Percentiles rank a stretch among this genome's conserved stretches.
These are phyloP conservation scores for Xiphophorus birchmanni DNA, from an alignment of 2,797 vertebrate genomes.

Conservation along the genomic window DNA sequence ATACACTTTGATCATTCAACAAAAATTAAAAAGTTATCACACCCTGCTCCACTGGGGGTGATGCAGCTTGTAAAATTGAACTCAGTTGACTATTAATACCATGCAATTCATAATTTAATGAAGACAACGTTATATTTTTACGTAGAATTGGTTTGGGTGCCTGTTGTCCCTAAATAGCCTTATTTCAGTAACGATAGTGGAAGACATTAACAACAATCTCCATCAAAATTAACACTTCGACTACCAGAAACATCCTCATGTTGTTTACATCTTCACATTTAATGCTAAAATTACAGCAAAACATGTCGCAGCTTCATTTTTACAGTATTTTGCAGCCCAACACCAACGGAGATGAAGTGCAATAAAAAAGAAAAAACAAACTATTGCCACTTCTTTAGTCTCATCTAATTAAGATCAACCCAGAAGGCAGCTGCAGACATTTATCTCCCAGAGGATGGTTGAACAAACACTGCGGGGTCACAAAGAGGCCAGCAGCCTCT, in stretches of 20 bases:
- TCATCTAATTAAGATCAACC: neutral
- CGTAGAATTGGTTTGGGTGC: neutral
- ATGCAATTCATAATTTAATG: neutral
- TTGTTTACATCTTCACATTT: neutral
- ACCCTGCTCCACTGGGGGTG: too few species aligned
- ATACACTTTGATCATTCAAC: neutral
- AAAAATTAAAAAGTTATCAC: neutral
- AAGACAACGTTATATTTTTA: neutral
- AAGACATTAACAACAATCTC: neutral
- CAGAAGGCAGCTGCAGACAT: neutral
- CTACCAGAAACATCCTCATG: neutral
- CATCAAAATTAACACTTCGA: neutral
- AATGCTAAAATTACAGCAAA: neutral
- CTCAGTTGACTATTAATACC: neutral
- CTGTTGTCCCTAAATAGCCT: neutral
- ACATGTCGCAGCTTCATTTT: neutral
- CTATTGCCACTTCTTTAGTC: neutral
- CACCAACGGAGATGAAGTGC: neutral
- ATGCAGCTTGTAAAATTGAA: neutral
- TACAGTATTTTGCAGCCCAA: neutral
- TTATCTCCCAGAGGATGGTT: slow-evolving; percentile 23
- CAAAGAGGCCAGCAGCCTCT: slow-evolving; percentile 8
- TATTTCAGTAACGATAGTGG: neutral
- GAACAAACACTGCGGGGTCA: slow-evolving; percentile 30
- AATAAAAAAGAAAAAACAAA: neutral